Conservation (phyloP, 1,140 invertebrate species). For the Sitodiplosis mosellana region DNA sequence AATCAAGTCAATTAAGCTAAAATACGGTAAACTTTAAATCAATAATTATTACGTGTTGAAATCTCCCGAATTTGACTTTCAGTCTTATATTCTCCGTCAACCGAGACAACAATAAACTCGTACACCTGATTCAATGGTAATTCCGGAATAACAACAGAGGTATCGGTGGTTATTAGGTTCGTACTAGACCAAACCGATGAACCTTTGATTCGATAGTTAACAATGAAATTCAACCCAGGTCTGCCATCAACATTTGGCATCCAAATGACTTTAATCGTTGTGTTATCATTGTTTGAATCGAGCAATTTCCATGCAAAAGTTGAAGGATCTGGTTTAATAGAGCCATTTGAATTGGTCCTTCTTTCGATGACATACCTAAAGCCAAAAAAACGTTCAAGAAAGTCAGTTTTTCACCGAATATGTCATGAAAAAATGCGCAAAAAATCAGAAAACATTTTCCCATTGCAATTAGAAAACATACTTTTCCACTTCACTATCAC, state of each 20-base stretch:
- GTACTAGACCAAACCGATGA: conserved; percentile 43
- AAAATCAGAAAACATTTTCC: too few species aligned
- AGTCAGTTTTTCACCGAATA: background rate
- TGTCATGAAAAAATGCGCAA: too few species aligned
- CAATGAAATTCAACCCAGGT: conserved; percentile 72
- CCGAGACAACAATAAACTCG: conserved; percentile 77
- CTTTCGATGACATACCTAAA: conserved; percentile 60
- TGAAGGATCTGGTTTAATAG: conserved; percentile 51
- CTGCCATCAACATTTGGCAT: conserved; percentile 52
- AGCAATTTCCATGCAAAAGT: conserved; percentile 49
- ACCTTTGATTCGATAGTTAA: conserved; percentile 60
- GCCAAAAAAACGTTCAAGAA: conserved; percentile 3
- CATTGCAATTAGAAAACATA: conserved; percentile 28
- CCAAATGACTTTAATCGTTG: conserved; percentile 70
- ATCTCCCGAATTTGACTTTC: conserved; percentile 57
- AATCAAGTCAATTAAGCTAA: too few species aligned
- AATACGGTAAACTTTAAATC: too few species aligned
- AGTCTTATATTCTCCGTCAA: conserved; percentile 64
- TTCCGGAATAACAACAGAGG: conserved; percentile 54
- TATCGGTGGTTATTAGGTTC: conserved; percentile 46
- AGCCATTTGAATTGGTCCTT: conserved; percentile 39
- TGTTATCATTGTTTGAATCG: conserved; percentile 50
- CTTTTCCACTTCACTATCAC: conserved; percentile 62
- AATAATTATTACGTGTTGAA: conserved; percentile 61
- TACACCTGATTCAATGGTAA: conserved; percentile 72